These are phyloP conservation scores for Gambelia wislizenii DNA, from an alignment of 2,797 vertebrate genomes.

Conservation along the genomic window DNA sequence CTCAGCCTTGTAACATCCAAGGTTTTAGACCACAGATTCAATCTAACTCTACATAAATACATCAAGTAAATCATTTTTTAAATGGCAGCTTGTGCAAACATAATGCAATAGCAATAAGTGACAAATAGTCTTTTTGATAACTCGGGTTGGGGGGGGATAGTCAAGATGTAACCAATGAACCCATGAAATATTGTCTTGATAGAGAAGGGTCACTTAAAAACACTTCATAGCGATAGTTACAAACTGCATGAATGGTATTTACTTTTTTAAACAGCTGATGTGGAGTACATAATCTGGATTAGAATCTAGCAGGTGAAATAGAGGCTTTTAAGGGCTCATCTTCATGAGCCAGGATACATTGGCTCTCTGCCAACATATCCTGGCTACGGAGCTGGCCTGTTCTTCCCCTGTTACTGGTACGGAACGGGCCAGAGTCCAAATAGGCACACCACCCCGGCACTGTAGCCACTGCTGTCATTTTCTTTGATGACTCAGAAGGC, in stretches of 20 bases:
- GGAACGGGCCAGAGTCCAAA: no score
- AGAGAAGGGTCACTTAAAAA: neutral
- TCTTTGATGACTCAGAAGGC: no score
- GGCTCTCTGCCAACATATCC: no score
- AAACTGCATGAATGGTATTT: neutral
- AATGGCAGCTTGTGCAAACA: slow-evolving; percentile 69
- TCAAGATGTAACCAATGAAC: neutral
- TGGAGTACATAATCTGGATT: neutral
- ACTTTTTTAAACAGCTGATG: no score
- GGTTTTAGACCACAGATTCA: slow-evolving; percentile 57
- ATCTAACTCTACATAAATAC: slow-evolving; percentile 66
- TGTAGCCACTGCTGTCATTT: no score
- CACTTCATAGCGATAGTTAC: neutral
- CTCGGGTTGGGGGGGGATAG: neutral
- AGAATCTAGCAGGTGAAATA: no score
- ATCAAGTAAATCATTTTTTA: slow-evolving; percentile 68
- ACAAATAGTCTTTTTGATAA: slow-evolving; percentile 28
- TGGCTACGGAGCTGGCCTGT: no score
- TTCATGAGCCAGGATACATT: no score
- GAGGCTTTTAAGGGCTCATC: no score
- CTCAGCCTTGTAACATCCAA: slow-evolving; percentile 67
- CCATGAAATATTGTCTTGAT: neutral
- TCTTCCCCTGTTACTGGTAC: no score
- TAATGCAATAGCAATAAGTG: slow-evolving; percentile 61
- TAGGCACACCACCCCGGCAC: no score